A percentile compares a stretch with the other conserved stretches of the same genome.
phyloP scores from a whole-genome alignment of 2,113 vertebrate genomes.

The Phyllostomus discolor region DNA sequence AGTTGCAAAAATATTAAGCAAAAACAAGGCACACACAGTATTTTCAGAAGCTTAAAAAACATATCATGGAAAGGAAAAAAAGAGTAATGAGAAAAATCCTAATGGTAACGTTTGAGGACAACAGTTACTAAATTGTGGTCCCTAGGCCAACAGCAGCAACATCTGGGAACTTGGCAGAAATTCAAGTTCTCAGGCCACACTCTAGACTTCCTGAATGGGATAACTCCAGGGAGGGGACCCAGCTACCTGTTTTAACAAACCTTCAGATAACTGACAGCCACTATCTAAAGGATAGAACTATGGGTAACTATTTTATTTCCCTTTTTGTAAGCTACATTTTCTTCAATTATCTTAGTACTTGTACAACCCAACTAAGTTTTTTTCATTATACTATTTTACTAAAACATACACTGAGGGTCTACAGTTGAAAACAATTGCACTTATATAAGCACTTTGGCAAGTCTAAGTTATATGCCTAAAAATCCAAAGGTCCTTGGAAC shows the following conservation, averaged over 20 bases:
- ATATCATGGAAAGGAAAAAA: not conserved
- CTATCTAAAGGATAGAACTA: not conserved
- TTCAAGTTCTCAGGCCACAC: not conserved
- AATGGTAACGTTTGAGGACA: not conserved
- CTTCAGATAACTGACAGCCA: not conserved
- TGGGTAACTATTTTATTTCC: not conserved
- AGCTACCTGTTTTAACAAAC: not conserved
- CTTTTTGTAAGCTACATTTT: slow-evolving; percentile 28
- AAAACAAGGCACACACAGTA: not conserved
- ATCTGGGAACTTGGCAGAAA: not conserved
- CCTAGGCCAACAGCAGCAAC: not conserved
- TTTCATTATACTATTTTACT: slow-evolving; percentile 42
- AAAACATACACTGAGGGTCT: not conserved
- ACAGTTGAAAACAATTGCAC: not conserved
- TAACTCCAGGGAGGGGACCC: not conserved
- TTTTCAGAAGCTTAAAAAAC: slow-evolving; percentile 13
- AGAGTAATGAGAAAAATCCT: not conserved
- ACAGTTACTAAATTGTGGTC: not conserved
- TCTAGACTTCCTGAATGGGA: not conserved
- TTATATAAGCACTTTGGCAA: not conserved
- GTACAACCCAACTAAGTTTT: slow-evolving; percentile 25
- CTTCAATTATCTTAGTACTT: slow-evolving; percentile 40
- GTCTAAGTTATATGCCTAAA: slow-evolving; percentile 14
- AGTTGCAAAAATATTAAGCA: slow-evolving; percentile 22
- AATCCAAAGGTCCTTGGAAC: not conserved